Evolutionary conservation across 2,113 vertebrate species (phyloP), one percentile per base, ranked within the genome.

Genomic region (Pterophyllum scalare): DNA sequence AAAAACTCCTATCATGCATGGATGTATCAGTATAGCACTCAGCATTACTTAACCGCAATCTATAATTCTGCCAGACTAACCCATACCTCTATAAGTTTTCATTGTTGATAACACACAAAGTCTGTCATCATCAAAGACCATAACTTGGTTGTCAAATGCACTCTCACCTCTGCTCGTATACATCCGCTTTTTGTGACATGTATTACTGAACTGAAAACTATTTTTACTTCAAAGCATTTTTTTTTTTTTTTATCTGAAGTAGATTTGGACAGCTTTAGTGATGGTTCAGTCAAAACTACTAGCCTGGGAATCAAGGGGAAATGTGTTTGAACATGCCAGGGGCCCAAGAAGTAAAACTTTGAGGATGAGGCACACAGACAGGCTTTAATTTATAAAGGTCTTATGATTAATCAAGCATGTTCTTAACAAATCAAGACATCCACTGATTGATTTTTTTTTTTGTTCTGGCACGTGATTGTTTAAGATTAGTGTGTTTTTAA

Each of bases 211-310:
- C 49, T 72, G 64, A 62, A n/a, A 70, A 35, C 59, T 79, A 77
- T 81, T 83, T 85, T 76, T 72, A 84, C 75, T 80, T 91, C 80
- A 87, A 88, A 85, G 83, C 61, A 15, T 60, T 28, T 72, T 85
- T 78, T 72, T 85, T 78, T 72, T 81, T 88, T 81, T 80, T 79
- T 56, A 89, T 84, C 75, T 26, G n/a, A 49, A 88, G 70, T 88
- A 58, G 80, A 79, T 81, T 89, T 80, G 43, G 22, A 61, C 64
- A 80, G 56, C 35, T 80, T 82, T 82, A 77, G 83, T 78, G 78
- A 72, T 40, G 72, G 43, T 75, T 88, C 35, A 86, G 67, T 80
- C 65, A 79, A 84, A 88, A 82, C 5, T 33, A 82, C 58, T 56
- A 54, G 67, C 35, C 59, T 26, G 43, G 26, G 24, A 72, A 59